Percentiles rank a stretch among this genome's conserved stretches.
phyloP scores from a whole-genome alignment of 23 tunicate genomes.

The Halocynthia aurantium region DNA sequence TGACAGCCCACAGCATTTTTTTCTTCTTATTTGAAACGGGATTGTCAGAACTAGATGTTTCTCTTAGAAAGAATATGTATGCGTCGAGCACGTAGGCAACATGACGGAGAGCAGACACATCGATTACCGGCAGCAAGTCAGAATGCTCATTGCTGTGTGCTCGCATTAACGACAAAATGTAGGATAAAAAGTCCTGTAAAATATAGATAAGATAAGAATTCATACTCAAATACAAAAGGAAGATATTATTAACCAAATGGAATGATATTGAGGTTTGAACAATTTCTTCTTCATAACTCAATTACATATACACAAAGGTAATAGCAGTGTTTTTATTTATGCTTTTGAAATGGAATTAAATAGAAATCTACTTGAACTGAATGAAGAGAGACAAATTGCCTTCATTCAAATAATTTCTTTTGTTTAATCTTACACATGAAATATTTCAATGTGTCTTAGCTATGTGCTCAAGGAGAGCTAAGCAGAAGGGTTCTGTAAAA shows the following conservation, averaged over 20 bases:
- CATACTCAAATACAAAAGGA: not conserved
- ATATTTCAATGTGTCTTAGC: too few relatives aligned
- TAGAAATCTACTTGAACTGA: too few relatives aligned
- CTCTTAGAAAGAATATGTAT: conserved; percentile 59
- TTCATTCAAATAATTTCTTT: too few relatives aligned
- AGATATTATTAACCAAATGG: not conserved
- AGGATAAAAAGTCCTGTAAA: conserved; percentile 72
- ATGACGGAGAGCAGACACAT: conserved; percentile 66
- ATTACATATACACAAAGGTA: too few relatives aligned
- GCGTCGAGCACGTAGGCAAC: conserved; percentile 95
- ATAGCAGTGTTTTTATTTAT: too few relatives aligned
- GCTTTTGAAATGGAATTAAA: too few relatives aligned
- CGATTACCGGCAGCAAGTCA: conserved; percentile 60
- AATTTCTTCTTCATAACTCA: too few relatives aligned
- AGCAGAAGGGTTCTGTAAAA: too few relatives aligned
- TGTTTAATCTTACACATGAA: too few relatives aligned
- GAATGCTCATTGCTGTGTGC: conserved; percentile 87
- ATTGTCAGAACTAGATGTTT: conserved; percentile 14
- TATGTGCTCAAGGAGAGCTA: too few relatives aligned
- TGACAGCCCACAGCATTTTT: not conserved
- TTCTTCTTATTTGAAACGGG: not conserved
- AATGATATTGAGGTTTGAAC: too few relatives aligned
- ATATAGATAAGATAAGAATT: not conserved
- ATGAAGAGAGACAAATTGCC: too few relatives aligned
- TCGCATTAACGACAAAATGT: conserved; percentile 84